Base-by-base conservation (phyloP, 2,888 invertebrate genomes). In the Pecten maximus region DNA sequence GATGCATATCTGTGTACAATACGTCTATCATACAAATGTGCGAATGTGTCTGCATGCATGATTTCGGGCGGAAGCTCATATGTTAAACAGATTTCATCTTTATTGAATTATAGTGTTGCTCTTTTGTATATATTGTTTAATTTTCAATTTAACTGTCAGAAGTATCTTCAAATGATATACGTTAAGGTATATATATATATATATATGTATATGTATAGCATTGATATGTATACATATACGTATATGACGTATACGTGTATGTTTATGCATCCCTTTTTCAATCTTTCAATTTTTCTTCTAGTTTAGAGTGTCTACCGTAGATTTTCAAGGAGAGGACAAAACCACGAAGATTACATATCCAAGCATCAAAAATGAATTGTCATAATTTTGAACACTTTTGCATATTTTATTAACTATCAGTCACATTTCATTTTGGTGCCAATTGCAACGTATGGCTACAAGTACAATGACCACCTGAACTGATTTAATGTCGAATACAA, bases 221-320 rank as follows among this genome's bases (percentile, higher is more conserved):
- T 74, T 35, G 44, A 44, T 44, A n/a, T n/a, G n/a, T n/a, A n/a
- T 54, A 74, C 35, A 28, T 74, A 74, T 74, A 74, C 74, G 35
- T 74, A 35, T 74, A 74, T 35, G n/a, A n/a, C n/a, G 74, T 74
- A 74, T 35, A 74, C 12, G 28, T 74, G 74, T 74, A 74, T 74
- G 10, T 74, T 28, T 74, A 74, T 74, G 74, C 74, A 74, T 74
- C 74, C 74, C 74, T 74, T 74, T 74, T 74, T 74, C 74, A 74
- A 74, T 74, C 74, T 74, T 74, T 74, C 74, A 74, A 74, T 74
- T 74, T 74, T 74, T 74, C 74, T 74, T 74, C 74, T 74, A 74
- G 74, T 35, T 35, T 74, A 74, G 74, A 74, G 35, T 74, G 74
- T 54, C 54, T 54, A 54, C 6, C 54, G 54, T 74, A 74, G 74